These are phyloP conservation scores for Cyprinodon tularosa DNA, from an alignment of 2,113 vertebrate species.

Conservation along the genomic window DNA sequence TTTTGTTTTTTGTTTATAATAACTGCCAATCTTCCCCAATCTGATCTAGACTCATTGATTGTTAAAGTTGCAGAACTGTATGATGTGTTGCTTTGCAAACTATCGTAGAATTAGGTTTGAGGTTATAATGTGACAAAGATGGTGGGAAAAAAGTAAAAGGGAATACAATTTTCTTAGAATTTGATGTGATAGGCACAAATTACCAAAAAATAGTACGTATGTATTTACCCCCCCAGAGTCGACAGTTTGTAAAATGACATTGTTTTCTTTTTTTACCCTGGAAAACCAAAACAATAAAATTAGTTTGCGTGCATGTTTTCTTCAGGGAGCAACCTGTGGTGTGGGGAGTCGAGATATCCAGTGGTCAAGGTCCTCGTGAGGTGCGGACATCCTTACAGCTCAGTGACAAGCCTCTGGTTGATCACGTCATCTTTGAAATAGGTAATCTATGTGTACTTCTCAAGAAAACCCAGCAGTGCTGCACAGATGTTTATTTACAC, in stretches of 20 bases:
- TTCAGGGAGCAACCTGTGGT: constrained; percentile 84
- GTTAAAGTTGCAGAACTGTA: neutral
- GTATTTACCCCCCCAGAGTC: neutral
- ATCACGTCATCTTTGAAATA: constrained; percentile 79
- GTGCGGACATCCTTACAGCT: constrained; percentile 87
- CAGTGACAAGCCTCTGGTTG: constrained; percentile 81
- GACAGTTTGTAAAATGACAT: neutral
- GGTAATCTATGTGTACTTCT: constrained; percentile 71
- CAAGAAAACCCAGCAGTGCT: neutral
- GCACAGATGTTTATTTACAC: neutral
- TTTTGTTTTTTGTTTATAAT: neutral
- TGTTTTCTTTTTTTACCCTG: neutral
- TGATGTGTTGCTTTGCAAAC: neutral
- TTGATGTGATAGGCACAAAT: neutral
- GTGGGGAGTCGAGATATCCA: constrained; percentile 89
- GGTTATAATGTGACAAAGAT: no score
- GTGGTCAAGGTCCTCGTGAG: constrained; percentile 84
- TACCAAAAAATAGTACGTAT: neutral
- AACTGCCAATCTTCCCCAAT: neutral
- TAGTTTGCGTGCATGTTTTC: constrained; percentile 1
- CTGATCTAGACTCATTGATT: neutral
- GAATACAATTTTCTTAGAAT: neutral
- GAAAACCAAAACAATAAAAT: neutral
- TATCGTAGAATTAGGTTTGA: no score
- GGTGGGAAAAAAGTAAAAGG: no score